A percentile compares a stretch with the other conserved stretches of the same genome.
Conservation (phyloP, 2,113 vertebrate species). For the Kryptolebias marmoratus region DNA sequence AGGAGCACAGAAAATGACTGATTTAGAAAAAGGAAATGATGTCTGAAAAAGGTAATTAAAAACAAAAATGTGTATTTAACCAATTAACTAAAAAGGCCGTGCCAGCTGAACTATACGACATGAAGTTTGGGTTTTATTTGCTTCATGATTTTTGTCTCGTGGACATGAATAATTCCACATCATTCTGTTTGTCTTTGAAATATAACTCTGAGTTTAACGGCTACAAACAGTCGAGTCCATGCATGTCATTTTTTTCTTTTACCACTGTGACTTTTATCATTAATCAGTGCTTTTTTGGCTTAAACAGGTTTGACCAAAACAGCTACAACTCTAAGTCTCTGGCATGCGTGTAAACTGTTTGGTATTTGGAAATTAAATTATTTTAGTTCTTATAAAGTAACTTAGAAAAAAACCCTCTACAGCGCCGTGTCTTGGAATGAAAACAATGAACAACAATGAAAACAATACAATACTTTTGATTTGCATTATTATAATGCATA, state of each 20-base stretch:
- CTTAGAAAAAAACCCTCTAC: no score
- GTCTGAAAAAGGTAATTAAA: not conserved
- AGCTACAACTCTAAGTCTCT: no score
- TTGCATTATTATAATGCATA: no score
- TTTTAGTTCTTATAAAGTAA: no score
- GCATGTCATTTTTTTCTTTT: not conserved
- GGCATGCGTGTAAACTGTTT: no score
- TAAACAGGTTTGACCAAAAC: not conserved
- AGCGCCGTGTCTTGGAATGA: no score
- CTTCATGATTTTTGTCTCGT: not conserved
- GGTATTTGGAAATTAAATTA: no score
- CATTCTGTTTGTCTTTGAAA: not conserved
- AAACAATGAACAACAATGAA: no score
- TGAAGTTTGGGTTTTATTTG: not conserved
- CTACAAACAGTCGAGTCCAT: not conserved
- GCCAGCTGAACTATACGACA: not conserved
- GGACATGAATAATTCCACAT: not conserved
- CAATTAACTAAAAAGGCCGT: not conserved
- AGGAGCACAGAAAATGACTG: not conserved
- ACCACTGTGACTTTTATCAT: no score
- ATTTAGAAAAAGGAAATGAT: not conserved
- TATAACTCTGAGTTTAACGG: not conserved
- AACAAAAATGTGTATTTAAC: not conserved
- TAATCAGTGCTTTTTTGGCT: not conserved
- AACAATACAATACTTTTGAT: no score